Evolutionary conservation across 2,113 vertebrate genomes (phyloP).

Genomic region (Brachypteracias leptosomus): DNA sequence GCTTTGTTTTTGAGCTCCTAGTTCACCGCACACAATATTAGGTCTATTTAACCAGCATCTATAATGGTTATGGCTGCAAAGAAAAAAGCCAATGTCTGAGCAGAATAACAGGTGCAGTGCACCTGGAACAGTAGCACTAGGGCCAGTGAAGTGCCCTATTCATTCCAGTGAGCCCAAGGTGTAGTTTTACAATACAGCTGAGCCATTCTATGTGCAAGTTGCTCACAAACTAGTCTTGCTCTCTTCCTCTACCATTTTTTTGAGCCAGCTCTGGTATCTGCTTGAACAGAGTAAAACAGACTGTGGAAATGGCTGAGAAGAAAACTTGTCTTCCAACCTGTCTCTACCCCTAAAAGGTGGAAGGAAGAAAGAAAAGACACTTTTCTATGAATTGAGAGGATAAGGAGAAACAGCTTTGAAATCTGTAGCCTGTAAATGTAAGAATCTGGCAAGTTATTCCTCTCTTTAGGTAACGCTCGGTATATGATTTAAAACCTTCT

Average conservation of each 20-base stretch:
- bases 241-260: not conserved
- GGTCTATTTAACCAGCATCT: not conserved
- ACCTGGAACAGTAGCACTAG: conserved; percentile 5
- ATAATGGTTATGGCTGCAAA: not conserved
- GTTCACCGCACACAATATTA: not conserved
- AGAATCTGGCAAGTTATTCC: not conserved
- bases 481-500: not conserved
- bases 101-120: conserved; percentile 21
- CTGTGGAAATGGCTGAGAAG: not conserved
- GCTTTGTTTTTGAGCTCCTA: not conserved
- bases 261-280: not conserved
- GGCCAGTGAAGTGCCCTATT: conserved; percentile 3
- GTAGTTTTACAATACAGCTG: not conserved
- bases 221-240: not conserved
- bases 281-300: not conserved
- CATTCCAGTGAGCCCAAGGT: not conserved
- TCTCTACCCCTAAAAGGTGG: not conserved
- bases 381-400: not conserved
- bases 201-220: not conserved
- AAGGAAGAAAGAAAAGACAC: not conserved
- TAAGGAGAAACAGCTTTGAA: not conserved
- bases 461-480: not conserved
- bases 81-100: conserved; percentile 25
- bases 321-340: not conserved
- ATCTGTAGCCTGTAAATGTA: not conserved